Percentiles rank a stretch among this genome's conserved stretches.
Conservation (phyloP, 2,113 vertebrate species). For the Typhlomys cinereus region DNA sequence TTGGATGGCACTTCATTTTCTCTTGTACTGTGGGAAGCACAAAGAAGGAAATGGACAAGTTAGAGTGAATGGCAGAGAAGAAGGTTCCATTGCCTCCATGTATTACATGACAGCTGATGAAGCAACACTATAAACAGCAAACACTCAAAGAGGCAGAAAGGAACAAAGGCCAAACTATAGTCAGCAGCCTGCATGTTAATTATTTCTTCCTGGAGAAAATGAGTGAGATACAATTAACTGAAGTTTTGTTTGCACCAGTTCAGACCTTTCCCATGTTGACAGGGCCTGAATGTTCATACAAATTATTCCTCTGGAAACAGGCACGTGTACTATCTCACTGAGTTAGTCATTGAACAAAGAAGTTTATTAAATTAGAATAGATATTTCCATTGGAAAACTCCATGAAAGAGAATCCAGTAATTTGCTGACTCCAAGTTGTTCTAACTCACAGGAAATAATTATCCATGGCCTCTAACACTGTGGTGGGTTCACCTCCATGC, state of each 20-base stretch:
- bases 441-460: constrained; percentile 13
- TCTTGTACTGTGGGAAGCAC: neutral
- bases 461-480: constrained; percentile 7
- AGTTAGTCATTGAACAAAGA: constrained; percentile 21
- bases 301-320: neutral
- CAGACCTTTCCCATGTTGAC: neutral
- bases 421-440: neutral
- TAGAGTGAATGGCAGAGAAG: neutral
- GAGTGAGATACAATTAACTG: neutral
- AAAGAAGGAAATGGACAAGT: neutral
- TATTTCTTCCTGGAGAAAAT: constrained; percentile 38
- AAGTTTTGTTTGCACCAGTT: neutral
- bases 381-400: neutral
- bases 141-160: neutral
- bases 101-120: neutral
- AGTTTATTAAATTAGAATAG: constrained; percentile 46
- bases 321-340: neutral
- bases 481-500: neutral
- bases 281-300: neutral
- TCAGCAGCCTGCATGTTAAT: neutral
- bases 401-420: constrained; percentile 31
- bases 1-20: neutral
- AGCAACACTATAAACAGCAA: neutral
- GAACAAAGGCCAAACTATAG: constrained; percentile 9
- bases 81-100: neutral